Evolutionary conservation across 2,113 vertebrate species (phyloP).

Genomic region (Sakesphorus luctuosus): DNA sequence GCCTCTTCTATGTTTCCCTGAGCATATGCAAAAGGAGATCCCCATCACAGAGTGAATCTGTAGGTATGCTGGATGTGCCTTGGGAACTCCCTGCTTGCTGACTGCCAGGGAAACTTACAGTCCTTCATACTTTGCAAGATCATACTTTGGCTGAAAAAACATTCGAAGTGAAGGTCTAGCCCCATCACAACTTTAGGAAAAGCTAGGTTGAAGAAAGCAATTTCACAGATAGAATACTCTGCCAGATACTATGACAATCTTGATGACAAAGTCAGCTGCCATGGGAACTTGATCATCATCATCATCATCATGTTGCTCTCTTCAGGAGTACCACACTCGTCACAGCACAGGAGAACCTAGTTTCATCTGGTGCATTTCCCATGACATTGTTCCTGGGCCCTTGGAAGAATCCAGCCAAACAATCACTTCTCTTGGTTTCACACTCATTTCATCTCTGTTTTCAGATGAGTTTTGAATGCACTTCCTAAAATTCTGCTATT

Average conservation of each 20-base stretch:
- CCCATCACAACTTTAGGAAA: neutral
- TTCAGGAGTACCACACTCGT: neutral
- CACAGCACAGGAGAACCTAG: neutral
- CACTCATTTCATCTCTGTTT: neutral
- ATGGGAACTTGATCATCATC: neutral
- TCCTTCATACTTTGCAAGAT: neutral
- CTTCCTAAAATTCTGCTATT: neutral
- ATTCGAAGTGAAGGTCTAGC: neutral
- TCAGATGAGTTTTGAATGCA: neutral
- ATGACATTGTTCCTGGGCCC: neutral
- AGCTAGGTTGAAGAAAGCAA: neutral
- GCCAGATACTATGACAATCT: neutral
- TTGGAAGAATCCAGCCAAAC: neutral
- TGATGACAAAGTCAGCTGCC: neutral
- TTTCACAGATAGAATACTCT: neutral
- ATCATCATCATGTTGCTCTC: neutral
- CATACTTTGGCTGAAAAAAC: neutral
- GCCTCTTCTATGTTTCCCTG: neutral
- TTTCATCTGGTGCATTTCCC: neutral
- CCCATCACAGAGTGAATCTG: neutral
- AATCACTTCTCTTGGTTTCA: neutral
- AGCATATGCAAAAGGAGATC: neutral
- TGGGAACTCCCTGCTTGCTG: neutral
- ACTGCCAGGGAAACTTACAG: neutral
- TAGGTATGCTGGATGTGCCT: neutral